phyloP scores from a whole-genome alignment of 1,140 invertebrate genomes.

The Calephelis virginiensis region DNA sequence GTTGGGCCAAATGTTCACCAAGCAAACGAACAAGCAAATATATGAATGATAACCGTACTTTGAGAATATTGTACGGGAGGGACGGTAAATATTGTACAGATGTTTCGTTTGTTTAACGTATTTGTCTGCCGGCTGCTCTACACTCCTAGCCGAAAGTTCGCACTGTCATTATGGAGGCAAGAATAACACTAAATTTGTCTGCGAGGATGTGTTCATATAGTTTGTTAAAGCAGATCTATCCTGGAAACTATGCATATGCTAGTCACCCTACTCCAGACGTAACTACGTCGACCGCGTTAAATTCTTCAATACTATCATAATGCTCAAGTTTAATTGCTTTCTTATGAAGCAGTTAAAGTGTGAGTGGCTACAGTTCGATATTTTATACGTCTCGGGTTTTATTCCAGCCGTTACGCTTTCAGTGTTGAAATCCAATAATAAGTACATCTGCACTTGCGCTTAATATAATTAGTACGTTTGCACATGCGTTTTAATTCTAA shows the following conservation, averaged over 20 bases:
- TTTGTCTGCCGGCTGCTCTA: no score
- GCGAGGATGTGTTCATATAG: background rate
- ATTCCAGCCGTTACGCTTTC: conserved; percentile 45
- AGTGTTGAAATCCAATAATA: conserved; percentile 48
- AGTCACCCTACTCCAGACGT: conserved; percentile 43
- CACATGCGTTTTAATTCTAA: no score
- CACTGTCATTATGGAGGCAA: no score
- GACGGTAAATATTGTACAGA: no score
- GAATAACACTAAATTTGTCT: no score
- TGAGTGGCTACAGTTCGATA: conserved; percentile 60
- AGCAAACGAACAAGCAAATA: no score
- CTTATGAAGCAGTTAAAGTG: conserved; percentile 68
- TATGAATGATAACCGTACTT: no score
- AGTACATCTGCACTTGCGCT: conserved; percentile 30
- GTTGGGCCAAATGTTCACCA: no score
- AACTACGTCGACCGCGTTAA: conserved; percentile 69
- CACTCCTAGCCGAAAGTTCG: no score
- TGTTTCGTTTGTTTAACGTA: no score
- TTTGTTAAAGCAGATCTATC: no score
- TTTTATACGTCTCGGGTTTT: conserved; percentile 44
- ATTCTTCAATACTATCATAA: conserved; percentile 75
- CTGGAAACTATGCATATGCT: background rate
- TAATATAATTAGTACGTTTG: conserved; percentile 18
- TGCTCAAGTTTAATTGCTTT: conserved; percentile 73
- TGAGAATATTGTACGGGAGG: no score